Evolutionary conservation across 2,888 invertebrate genomes (phyloP).

Genomic region (Chirona hameri): DNA sequence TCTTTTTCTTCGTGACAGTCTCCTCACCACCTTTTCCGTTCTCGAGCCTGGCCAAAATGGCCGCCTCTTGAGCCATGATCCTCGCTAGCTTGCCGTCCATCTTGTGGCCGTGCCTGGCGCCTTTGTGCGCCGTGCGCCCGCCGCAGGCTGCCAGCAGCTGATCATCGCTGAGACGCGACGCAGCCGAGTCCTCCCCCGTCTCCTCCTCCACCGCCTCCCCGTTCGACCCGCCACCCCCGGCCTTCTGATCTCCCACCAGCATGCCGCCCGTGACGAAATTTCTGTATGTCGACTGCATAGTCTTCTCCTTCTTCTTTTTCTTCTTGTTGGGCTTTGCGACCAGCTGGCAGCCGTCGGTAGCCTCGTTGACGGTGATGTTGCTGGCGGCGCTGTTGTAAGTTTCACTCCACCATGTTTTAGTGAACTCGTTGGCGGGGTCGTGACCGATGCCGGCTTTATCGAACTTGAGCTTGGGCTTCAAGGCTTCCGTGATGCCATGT

Average conservation of each 20-base stretch:
- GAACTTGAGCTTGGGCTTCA: background rate
- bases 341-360: background rate
- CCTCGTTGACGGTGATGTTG: background rate
- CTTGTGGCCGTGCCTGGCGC: background rate
- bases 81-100: constrained; percentile 12
- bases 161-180: background rate
- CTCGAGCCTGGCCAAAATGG: too few relatives aligned
- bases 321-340: background rate
- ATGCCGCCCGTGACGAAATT: background rate
- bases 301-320: background rate
- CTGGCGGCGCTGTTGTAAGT: background rate
- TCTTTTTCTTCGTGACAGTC: background rate
- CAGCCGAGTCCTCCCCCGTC: background rate
- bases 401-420: background rate
- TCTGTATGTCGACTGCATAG: background rate
- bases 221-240: background rate
- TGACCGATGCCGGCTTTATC: background rate
- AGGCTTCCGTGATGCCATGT: background rate
- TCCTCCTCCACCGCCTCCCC: background rate
- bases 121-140: constrained; percentile 4
- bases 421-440: background rate
- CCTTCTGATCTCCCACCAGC: background rate
- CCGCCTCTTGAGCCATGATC: background rate
- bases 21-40: background rate
- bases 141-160: constrained; percentile 3